phyloP scores from a whole-genome alignment of 1,140 invertebrate genomes.

The Berghia stephanieae region DNA sequence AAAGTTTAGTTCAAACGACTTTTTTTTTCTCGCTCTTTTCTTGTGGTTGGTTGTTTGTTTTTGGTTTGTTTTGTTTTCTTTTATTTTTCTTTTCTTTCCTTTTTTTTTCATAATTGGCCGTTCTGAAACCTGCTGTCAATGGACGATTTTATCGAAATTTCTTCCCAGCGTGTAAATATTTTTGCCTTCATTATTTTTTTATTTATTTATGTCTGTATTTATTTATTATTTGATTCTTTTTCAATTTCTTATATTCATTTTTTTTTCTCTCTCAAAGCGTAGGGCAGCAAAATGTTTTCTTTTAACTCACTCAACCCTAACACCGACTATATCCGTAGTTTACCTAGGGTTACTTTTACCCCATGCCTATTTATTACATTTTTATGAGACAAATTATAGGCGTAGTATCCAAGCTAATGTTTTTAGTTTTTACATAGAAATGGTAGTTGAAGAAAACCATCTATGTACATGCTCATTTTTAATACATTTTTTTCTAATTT shows the following conservation, averaged over 20 bases:
- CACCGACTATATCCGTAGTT: no score
- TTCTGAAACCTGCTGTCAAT: not conserved
- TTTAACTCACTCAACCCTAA: no score
- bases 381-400: no score
- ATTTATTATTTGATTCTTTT: not conserved
- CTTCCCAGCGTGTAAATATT: not conserved
- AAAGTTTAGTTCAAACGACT: not conserved
- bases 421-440: no score
- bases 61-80: not conserved
- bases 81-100: conserved; percentile 11
- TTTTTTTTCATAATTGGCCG: not conserved
- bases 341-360: no score
- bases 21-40: not conserved
- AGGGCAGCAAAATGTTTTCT: no score
- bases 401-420: no score
- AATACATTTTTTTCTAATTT: no score
- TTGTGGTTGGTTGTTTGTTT: not conserved
- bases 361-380: no score
- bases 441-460: no score
- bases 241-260: not conserved
- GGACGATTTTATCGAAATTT: not conserved
- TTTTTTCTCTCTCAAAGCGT: no score
- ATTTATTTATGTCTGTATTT: not conserved
- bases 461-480: no score
- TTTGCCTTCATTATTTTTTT: not conserved